These are phyloP conservation scores for Sarcoramphus papa DNA, from an alignment of 2,797 vertebrate species.

Conservation along the genomic window DNA sequence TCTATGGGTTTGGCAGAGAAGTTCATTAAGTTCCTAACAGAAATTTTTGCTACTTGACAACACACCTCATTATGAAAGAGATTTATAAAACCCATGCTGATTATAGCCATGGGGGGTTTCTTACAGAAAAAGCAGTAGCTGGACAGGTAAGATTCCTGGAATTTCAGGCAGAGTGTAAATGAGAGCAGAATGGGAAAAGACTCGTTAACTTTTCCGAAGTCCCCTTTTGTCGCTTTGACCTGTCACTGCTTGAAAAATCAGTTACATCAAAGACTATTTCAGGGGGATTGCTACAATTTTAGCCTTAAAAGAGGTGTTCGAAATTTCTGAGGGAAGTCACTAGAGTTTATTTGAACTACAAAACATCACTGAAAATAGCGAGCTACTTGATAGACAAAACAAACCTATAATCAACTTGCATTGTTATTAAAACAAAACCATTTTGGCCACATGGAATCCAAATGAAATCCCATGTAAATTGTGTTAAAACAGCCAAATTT, in stretches of 20 bases:
- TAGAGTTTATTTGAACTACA: neutral
- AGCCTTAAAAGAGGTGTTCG: neutral
- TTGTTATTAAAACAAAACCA: neutral
- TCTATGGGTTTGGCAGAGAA: neutral
- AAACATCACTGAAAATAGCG: neutral
- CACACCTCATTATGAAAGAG: constrained; percentile 40
- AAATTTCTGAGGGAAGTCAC: neutral
- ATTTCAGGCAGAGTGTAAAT: constrained; percentile 12
- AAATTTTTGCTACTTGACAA: constrained; percentile 38
- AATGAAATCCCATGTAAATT: neutral
- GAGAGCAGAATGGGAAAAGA: constrained; percentile 1
- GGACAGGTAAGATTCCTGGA: constrained; percentile 33
- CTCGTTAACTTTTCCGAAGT: neutral
- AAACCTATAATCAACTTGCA: neutral
- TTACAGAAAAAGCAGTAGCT: neutral
- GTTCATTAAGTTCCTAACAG: constrained; percentile 22
- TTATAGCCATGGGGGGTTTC: constrained; percentile 21
- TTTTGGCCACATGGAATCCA: neutral
- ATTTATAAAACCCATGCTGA: constrained; percentile 54
- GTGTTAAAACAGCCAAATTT: neutral
- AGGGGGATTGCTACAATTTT: neutral
- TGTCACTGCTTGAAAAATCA: neutral
- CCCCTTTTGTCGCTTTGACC: neutral
- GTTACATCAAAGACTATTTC: neutral
- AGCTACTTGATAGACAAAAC: neutral